A percentile compares a stretch with the other conserved stretches of the same genome.
These are phyloP conservation scores for Salticus scenicus DNA, from an alignment of 2,888 invertebrate genomes.

Conservation along the genomic window DNA sequence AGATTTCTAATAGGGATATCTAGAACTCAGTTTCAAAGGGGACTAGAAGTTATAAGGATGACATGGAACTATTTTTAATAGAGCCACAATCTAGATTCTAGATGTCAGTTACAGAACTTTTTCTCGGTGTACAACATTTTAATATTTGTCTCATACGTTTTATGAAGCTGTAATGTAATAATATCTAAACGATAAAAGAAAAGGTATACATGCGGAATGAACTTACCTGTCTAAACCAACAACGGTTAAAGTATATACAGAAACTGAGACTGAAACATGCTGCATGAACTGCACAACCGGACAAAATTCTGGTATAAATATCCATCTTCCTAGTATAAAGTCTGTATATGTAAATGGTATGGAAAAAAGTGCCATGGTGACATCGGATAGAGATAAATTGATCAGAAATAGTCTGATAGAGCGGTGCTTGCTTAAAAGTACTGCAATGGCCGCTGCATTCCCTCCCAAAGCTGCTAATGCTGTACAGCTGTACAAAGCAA, in stretches of 20 bases:
- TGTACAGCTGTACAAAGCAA: conserved; percentile 77
- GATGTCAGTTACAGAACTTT: no score
- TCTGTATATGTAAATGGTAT: conserved; percentile 86
- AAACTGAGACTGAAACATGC: conserved; percentile 77
- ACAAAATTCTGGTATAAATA: conserved; percentile 78
- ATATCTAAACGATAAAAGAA: no score
- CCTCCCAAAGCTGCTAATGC: conserved; percentile 77
- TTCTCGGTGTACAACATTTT: no score
- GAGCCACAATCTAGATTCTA: no score
- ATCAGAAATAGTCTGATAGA: conserved; percentile 82
- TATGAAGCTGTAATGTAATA: no score
- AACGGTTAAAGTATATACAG: conserved; percentile 77
- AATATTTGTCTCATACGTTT: no score
- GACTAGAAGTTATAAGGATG: no score
- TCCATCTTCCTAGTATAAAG: conserved; percentile 75
- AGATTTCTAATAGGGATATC: no score
- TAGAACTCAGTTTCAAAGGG: no score
- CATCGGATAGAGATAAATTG: conserved; percentile 88
- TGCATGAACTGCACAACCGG: conserved; percentile 78
- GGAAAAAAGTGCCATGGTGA: conserved; percentile 91
- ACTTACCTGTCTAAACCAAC: conserved; percentile 77
- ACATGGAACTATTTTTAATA: no score
- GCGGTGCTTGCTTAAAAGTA: conserved; percentile 76
- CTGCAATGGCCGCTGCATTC: conserved; percentile 77
- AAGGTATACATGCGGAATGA: not conserved